Percentiles rank a stretch among this genome's conserved stretches.
Evolutionary conservation across 2,888 invertebrate species (phyloP).

Genomic region (Stenichneumon culpator): DNA sequence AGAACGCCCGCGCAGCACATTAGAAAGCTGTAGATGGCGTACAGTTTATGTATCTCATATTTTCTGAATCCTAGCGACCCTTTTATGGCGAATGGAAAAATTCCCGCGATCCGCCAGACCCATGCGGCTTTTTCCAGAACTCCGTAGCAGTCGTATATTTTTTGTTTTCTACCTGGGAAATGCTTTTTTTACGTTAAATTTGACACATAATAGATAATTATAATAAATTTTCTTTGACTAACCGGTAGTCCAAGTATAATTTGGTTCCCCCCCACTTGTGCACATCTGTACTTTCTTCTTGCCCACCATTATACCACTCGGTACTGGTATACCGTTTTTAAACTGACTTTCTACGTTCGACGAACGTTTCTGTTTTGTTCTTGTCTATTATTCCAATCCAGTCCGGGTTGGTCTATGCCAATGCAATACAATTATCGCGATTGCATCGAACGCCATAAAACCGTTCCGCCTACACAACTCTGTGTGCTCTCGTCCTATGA

Average conservation of each 20-base stretch:
- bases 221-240: not conserved
- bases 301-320: not conserved
- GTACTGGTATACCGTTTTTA: not conserved
- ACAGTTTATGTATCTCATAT: slow-evolving; percentile 43
- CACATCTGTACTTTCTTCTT: not conserved
- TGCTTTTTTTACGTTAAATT: not conserved
- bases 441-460: not conserved
- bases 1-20: not conserved
- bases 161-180: not conserved
- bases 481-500: not conserved
- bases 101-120: slow-evolving; percentile 55
- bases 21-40: slow-evolving; percentile 19
- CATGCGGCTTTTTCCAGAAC: slow-evolving; percentile 43
- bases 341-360: not conserved
- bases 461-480: not conserved
- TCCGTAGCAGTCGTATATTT: slow-evolving; percentile 38
- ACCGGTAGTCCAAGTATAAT: slow-evolving; percentile 5
- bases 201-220: not conserved
- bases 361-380: not conserved
- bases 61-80: slow-evolving; percentile 17
- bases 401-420: not conserved
- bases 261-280: not conserved
- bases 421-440: slow-evolving; percentile 19
- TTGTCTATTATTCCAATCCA: not conserved
- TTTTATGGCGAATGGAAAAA: slow-evolving; percentile 50